Evolutionary conservation across 1,140 invertebrate species (phyloP).

Genomic region (Drosophila setifemur): DNA sequence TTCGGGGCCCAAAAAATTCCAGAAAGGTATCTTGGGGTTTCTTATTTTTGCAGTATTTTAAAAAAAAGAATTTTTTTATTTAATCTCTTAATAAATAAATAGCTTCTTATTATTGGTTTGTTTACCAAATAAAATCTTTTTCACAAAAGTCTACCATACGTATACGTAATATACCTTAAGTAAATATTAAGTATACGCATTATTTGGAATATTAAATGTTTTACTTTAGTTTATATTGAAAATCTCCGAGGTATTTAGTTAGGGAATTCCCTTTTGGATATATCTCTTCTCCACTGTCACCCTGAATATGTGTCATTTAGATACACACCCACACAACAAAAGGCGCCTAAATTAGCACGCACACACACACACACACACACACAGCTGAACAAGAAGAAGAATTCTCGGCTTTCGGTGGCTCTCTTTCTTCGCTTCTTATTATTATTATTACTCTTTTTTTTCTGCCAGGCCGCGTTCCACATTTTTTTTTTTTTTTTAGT

Average conservation of each 20-base stretch:
- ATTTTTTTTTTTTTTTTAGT: constrained; percentile 26
- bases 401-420: constrained; percentile 51
- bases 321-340: constrained; percentile 56
- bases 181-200: not conserved
- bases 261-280: not conserved
- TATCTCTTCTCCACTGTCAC: constrained; percentile 1
- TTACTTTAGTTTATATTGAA: not conserved
- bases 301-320: constrained; percentile 47
- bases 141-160: not conserved
- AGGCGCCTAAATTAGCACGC: constrained; percentile 69
- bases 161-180: not conserved
- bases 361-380: constrained; percentile 35
- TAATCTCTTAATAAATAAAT: not conserved
- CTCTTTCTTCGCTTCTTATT: constrained; percentile 6
- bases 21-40: not conserved
- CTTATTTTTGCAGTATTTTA: not conserved
- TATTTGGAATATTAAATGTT: not conserved
- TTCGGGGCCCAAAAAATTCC: not conserved
- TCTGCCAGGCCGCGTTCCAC: constrained; percentile 57
- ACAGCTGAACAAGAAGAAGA: constrained; percentile 13
- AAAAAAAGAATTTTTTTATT: not conserved
- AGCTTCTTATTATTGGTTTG: not conserved
- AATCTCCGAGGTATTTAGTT: not conserved
- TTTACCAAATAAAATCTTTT: no score
- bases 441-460: constrained; percentile 17